A percentile compares a stretch with the other conserved stretches of the same genome.
phyloP scores from a whole-genome alignment of 2,797 vertebrate species.

The Neoniphon sammara region DNA sequence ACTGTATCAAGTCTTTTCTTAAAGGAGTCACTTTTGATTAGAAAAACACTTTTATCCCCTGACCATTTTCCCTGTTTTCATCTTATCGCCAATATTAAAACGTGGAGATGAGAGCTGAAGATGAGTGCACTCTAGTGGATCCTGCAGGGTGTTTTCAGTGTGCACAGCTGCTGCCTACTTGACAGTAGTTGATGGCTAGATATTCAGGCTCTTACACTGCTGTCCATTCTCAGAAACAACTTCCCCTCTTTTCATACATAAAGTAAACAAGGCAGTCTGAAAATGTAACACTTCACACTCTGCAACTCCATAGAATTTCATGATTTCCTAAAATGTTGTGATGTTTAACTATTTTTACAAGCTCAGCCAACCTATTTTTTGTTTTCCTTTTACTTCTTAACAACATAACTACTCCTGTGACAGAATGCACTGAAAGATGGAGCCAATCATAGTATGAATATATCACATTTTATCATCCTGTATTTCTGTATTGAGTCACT shows the following conservation, averaged over 20 bases:
- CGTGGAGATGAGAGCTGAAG: constrained; percentile 28
- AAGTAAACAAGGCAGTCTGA: constrained; percentile 20
- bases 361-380: no score
- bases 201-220: constrained; percentile 17
- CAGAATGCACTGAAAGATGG: constrained; percentile 7
- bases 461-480: not conserved
- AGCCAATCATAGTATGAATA: not conserved
- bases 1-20: no score
- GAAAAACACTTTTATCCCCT: not conserved
- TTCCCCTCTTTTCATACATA: constrained; percentile 11
- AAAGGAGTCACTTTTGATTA: constrained; percentile 13
- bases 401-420: not conserved
- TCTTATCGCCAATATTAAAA: constrained; percentile 14
- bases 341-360: not conserved
- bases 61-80: not conserved
- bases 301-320: constrained; percentile 9
- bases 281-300: constrained; percentile 13
- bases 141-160: constrained; percentile 30
- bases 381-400: no score
- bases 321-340: no score
- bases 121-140: constrained; percentile 9
- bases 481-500: no score
- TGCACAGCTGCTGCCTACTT: constrained; percentile 36
- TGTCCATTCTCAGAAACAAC: constrained; percentile 6
- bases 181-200: constrained; percentile 4